Evolutionary conservation across 2,888 invertebrate genomes (phyloP).

Genomic region (Podabrus alpinus): DNA sequence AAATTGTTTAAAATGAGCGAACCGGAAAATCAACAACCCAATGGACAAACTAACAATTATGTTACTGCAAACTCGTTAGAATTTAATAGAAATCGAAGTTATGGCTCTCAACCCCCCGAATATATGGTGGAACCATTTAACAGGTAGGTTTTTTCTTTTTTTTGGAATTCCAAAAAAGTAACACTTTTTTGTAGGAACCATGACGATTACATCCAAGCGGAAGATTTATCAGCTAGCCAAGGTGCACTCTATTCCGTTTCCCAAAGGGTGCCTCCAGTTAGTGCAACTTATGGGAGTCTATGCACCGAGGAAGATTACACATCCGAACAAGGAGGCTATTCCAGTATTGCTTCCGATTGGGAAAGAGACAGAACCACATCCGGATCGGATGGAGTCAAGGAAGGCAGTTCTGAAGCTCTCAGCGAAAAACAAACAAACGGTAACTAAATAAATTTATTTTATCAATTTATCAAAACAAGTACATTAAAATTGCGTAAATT

Average conservation of each 20-base stretch:
- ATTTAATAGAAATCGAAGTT: conserved; percentile 43
- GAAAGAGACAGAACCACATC: conserved; percentile 42
- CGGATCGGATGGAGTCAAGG: conserved; percentile 42
- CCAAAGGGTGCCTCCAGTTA: conserved; percentile 61
- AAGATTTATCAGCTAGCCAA: conserved; percentile 45
- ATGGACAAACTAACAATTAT: conserved; percentile 41
- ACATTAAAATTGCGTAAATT: not conserved
- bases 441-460: conserved; percentile 29
- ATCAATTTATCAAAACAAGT: not conserved
- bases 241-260: conserved; percentile 62
- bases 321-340: conserved; percentile 33
- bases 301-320: conserved; percentile 41
- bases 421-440: conserved; percentile 46
- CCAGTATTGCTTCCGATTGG: conserved; percentile 42
- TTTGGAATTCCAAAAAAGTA: not conserved
- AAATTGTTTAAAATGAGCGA: conserved; percentile 19
- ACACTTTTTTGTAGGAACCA: conserved; percentile 32
- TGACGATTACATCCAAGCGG: conserved; percentile 47
- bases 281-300: conserved; percentile 46
- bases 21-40: conserved; percentile 40
- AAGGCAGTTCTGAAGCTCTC: conserved; percentile 39
- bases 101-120: conserved; percentile 43
- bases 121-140: conserved; percentile 47
- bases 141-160: conserved; percentile 37
- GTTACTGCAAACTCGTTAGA: conserved; percentile 48